Evolutionary conservation across 2,797 vertebrate genomes (phyloP).

Genomic region (Notoglanidium macrostoma): DNA sequence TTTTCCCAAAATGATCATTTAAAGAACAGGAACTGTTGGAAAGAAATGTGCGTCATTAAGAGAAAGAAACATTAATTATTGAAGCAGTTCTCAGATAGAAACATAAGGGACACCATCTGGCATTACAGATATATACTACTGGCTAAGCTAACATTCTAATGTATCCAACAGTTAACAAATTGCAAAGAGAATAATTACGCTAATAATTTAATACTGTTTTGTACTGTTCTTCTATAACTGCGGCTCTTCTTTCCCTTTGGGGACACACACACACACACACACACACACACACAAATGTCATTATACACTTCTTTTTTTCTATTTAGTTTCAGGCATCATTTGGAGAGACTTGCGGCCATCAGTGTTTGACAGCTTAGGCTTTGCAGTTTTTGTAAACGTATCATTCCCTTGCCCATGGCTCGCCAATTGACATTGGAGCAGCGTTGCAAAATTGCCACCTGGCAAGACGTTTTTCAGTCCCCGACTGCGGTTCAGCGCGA

Average conservation of each 20-base stretch:
- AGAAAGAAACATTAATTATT: neutral
- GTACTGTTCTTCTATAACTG: neutral
- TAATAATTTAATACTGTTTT: neutral
- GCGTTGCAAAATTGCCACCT: too few species aligned
- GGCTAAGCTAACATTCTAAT: neutral
- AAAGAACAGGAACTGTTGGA: neutral
- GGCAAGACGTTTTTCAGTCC: too few species aligned
- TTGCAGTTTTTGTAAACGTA: too few species aligned
- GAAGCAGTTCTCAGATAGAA: neutral
- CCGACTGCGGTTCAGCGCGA: too few species aligned
- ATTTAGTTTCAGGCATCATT: too few species aligned
- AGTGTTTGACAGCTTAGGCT: too few species aligned
- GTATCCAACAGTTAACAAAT: neutral
- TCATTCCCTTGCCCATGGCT: too few species aligned
- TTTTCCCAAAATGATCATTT: neutral
- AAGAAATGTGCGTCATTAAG: neutral
- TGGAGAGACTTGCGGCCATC: too few species aligned
- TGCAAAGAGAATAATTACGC: neutral
- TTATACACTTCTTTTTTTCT: too few species aligned
- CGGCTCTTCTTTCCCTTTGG: neutral
- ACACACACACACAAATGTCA: too few species aligned
- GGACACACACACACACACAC: too few species aligned
- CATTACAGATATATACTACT: neutral
- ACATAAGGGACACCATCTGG: neutral
- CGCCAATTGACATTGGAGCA: too few species aligned